These are phyloP conservation scores for Ovibos moschatus DNA, from an alignment of 2,113 vertebrate genomes.

Conservation along the genomic window DNA sequence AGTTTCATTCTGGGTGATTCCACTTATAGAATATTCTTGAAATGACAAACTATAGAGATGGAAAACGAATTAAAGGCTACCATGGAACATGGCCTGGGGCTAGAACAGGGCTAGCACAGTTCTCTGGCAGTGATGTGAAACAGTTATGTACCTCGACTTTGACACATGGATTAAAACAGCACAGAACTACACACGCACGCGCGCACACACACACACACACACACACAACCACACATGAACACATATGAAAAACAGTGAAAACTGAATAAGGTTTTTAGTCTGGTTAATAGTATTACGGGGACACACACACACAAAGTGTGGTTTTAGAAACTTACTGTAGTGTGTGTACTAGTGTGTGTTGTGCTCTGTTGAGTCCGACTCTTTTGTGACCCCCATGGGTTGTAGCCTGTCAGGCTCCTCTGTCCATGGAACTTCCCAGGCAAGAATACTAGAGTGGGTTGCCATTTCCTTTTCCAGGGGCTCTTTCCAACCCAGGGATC, in stretches of 20 bases:
- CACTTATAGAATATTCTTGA: background rate
- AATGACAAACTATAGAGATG: background rate
- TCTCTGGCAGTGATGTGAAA: background rate
- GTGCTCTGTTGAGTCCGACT: background rate
- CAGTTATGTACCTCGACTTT: background rate
- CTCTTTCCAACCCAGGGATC: background rate
- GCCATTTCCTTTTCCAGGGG: background rate
- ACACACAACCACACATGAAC: background rate
- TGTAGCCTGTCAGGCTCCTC: background rate
- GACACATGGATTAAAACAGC: background rate
- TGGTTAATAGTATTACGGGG: background rate
- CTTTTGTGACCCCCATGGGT: background rate
- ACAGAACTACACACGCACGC: background rate
- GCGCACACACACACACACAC: background rate
- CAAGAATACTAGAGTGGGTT: background rate
- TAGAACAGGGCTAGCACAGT: background rate
- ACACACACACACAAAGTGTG: background rate
- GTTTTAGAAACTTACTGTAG: background rate
- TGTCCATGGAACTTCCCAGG: background rate
- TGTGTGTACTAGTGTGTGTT: background rate
- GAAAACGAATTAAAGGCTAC: background rate
- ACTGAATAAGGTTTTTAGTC: background rate
- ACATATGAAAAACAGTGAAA: background rate
- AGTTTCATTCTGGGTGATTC: background rate
- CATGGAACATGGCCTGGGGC: background rate